Conservation (phyloP, 2,888 invertebrate genomes). For the Drosophila kanekoi region DNA sequence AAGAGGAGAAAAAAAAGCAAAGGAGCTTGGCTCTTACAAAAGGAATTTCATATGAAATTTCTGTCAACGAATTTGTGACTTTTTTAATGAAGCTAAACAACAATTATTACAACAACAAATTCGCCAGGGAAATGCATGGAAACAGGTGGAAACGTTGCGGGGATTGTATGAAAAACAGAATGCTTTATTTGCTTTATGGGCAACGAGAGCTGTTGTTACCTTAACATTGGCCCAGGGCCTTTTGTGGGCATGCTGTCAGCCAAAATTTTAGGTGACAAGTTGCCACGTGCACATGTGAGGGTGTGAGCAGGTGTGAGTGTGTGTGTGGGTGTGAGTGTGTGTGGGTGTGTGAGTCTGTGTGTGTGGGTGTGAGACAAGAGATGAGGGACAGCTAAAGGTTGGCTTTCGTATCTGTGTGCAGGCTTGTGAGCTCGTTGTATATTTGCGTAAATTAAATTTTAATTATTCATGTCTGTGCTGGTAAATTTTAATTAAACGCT, state of each 20-base stretch:
- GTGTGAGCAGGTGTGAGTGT: constrained; percentile 1
- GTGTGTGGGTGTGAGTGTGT: not conserved
- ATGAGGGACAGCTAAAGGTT: not conserved
- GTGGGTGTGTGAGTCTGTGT: not conserved
- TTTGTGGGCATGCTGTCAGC: constrained; percentile 43
- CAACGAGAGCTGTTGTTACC: constrained; percentile 25
- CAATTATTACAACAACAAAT: constrained; percentile 60
- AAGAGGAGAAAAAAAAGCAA: not conserved
- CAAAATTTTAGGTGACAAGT: constrained; percentile 69
- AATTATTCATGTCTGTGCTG: constrained; percentile 74
- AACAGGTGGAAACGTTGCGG: not conserved
- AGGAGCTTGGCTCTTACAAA: constrained; percentile 42
- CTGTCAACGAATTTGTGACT: constrained; percentile 74
- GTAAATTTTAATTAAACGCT: constrained; percentile 78
- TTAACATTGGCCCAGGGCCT: constrained; percentile 42
- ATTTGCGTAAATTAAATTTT: constrained; percentile 76
- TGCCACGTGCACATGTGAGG: constrained; percentile 18
- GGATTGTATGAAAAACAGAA: constrained; percentile 43
- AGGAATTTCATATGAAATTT: constrained; percentile 72
- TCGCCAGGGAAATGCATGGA: not conserved
- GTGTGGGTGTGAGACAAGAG: not conserved
- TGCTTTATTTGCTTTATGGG: constrained; percentile 59
- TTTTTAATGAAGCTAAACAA: constrained; percentile 77
- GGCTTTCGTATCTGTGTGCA: constrained; percentile 10
- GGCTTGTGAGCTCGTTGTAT: constrained; percentile 56